A percentile compares a stretch with the other conserved stretches of the same genome.
Evolutionary conservation across 1,140 invertebrate species (phyloP).

Genomic region (Ectropis grisescens): DNA sequence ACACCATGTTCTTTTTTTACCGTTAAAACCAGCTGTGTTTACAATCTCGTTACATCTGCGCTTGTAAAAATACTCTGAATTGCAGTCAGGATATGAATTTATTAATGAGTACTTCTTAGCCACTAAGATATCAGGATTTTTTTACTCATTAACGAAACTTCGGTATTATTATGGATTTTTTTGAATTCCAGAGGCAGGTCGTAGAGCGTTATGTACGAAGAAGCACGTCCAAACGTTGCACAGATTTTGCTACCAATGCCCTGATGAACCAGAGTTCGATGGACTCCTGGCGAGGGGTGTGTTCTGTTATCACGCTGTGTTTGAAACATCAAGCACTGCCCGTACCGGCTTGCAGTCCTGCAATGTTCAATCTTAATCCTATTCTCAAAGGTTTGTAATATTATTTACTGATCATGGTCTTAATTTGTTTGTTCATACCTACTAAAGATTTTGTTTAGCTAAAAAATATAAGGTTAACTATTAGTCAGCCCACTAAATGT

Average conservation of each 20-base stretch:
- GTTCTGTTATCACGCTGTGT: constrained; percentile 75
- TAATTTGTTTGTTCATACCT: no score
- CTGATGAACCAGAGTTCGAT: constrained; percentile 76
- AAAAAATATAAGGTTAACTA: no score
- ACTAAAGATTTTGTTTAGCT: no score
- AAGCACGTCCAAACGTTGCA: constrained; percentile 74
- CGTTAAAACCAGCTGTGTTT: no score
- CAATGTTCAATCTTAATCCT: constrained; percentile 60
- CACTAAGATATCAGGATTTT: background rate
- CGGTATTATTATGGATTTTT: no score
- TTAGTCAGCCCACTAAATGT: no score
- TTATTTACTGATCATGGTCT: constrained; percentile 1
- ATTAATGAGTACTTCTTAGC: no score
- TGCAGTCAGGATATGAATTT: no score
- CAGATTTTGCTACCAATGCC: constrained; percentile 75
- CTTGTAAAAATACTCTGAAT: no score
- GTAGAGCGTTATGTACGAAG: constrained; percentile 72
- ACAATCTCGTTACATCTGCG: no score
- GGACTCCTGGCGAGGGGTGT: constrained; percentile 73
- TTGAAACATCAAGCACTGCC: constrained; percentile 75
- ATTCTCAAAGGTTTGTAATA: constrained; percentile 60
- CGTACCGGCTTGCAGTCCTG: constrained; percentile 71
- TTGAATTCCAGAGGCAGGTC: constrained; percentile 72
- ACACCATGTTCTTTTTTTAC: no score
- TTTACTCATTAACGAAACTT: background rate